Conservation (phyloP, 1,140 invertebrate genomes). For the Zaprionus taronus region DNA sequence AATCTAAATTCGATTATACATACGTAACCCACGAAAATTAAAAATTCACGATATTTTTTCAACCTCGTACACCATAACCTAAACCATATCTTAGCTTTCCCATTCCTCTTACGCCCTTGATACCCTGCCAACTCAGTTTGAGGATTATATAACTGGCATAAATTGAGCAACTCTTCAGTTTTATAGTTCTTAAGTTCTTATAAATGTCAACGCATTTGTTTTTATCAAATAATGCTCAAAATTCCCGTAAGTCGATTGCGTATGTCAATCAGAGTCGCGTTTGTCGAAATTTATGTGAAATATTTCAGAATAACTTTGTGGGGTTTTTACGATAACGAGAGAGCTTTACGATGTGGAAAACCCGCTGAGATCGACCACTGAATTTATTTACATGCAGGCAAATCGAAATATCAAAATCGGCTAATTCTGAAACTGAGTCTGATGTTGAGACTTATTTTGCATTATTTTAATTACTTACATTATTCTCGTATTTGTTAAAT, state of each 20-base stretch:
- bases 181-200: background rate
- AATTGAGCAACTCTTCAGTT: background rate
- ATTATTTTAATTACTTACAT: slow-evolving; percentile 72
- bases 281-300: slow-evolving; percentile 34
- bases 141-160: background rate
- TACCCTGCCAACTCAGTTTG: background rate
- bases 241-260: slow-evolving; percentile 9
- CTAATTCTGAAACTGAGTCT: slow-evolving; percentile 10
- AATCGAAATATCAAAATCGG: background rate
- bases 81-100: background rate
- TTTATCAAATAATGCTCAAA: slow-evolving; percentile 1
- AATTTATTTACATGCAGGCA: slow-evolving; percentile 34
- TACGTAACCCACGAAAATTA: too few species aligned
- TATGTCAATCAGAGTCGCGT: slow-evolving; percentile 25
- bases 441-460: slow-evolving; percentile 57
- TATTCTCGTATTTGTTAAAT: slow-evolving; percentile 46
- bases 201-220: slow-evolving; percentile 25
- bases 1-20: too few species aligned
- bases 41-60: too few species aligned
- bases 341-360: slow-evolving; percentile 65
- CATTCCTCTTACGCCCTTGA: background rate
- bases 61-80: background rate
- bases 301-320: slow-evolving; percentile 24
- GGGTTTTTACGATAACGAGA: slow-evolving; percentile 12
- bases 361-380: slow-evolving; percentile 22